Evolutionary conservation across 2,888 invertebrate genomes (phyloP).

Genomic region (Resseliella maxima): DNA sequence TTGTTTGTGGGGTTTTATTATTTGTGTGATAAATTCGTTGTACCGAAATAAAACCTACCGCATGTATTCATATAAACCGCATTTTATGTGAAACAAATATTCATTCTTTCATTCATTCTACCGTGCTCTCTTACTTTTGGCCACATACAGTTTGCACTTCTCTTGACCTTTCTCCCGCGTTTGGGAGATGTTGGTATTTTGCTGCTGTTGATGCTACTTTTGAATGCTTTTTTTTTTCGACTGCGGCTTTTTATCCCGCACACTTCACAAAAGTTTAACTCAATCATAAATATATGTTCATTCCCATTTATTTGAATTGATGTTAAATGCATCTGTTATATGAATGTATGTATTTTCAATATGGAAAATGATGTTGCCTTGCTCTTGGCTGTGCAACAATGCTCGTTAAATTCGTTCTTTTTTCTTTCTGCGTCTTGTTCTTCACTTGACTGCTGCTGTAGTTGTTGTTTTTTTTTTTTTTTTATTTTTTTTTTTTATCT

Average conservation of each 20-base stretch:
- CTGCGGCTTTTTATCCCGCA: not conserved
- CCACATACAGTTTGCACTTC: not conserved
- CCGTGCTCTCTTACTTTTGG: not conserved
- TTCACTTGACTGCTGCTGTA: too few species aligned
- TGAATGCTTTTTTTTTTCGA: not conserved
- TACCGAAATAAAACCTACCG: slow-evolving; percentile 3
- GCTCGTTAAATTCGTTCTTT: too few species aligned
- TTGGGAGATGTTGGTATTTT: not conserved
- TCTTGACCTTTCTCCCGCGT: slow-evolving; percentile 20
- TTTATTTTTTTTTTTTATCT: not conserved
- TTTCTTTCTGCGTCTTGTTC: too few species aligned
- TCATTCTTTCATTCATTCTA: not conserved
- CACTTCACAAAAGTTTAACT: slow-evolving; percentile 14
- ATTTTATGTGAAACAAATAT: slow-evolving; percentile 36
- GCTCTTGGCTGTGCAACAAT: not conserved
- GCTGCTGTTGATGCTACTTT: not conserved
- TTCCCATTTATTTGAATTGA: not conserved
- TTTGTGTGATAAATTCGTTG: slow-evolving; percentile 17
- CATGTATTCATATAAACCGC: slow-evolving; percentile 27
- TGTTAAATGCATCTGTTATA: slow-evolving; percentile 37
- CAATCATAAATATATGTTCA: slow-evolving; percentile 49
- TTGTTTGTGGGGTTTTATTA: slow-evolving; percentile 9
- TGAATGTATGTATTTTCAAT: not conserved
- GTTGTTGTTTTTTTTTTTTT: not conserved
- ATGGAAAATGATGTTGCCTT: not conserved